Base-by-base conservation (phyloP, 2,888 invertebrate genomes). In the Archaeoteleia sp. region DNA sequence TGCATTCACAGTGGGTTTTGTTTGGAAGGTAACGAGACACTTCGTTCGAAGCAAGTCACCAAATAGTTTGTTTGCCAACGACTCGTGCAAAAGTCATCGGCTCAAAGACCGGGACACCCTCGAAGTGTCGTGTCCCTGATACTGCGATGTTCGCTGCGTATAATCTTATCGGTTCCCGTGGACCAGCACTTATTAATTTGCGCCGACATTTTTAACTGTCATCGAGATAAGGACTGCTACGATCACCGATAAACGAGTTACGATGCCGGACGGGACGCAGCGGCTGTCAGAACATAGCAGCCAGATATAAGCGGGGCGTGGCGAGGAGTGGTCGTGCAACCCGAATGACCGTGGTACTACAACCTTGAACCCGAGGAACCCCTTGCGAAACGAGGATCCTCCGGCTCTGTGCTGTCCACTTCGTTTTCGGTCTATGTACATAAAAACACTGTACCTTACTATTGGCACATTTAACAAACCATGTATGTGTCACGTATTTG, bases 221-320 rank as follows among this genome's bases (percentile, higher is more conserved):
- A 63, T 67, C 65, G 69, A 45, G 70, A 74, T 72, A 70, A 72
- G 61, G 53, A 43, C 61, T 35, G 32, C 37, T 34, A 53, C 70
- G 68, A 70, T 73, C 65, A 49, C 46, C 69, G 71, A 74, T 74
- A 73, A 71, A 71, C 68, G 69, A 71, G 70, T 74, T 71, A 74
- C 65, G 69, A 70, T 65, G 51, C 53, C 40, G 17, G 29, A 1
- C 32, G 35, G 37, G 27, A 39, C 39, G 39, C 30, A 15, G 58
- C 57, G 70, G 51, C 67, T 72, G 70, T 62, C 74, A 71, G 62
- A 49, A 35, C 20, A 9, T 37, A 34, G 45, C 48, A 58, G 61
- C 37, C 62, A 58, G 67, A 61, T 70, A 73, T 69, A 71, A 63
- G 70, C 62, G 67, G 70, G 75, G 74, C 67, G 74, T 73, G 72